Base-by-base conservation (phyloP, 2,113 vertebrate species). In the Phoxinus phoxinus region DNA sequence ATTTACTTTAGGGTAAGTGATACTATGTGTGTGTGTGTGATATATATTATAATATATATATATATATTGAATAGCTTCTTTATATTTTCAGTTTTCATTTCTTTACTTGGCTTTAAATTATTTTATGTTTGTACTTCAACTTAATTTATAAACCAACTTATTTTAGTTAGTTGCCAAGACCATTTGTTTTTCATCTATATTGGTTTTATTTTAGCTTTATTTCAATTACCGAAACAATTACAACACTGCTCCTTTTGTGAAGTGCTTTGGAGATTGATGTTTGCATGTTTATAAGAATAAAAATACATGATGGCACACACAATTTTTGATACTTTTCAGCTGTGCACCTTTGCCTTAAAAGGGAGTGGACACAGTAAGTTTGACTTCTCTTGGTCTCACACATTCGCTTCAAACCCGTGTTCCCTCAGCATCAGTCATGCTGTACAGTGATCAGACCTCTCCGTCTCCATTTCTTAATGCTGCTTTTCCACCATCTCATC, bases 401-500 rank as follows among this genome's bases (percentile, higher is more conserved):
- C 11, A 12, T 2, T 63, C 2, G 10, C 61, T 17, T 56, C 61
- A 30, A 2, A 65, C 12, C 59, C 4, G 5, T 2, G 65, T 35
- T 35, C 17, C 65, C 13, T 65, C 25, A 7, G 25, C 13, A 10
- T 69, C 63, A 65, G 27, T 32, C 63, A 32, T 15, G 61, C 61
- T 63, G 30, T 63, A 63, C 61, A 2, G 61, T 63, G 61, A 63
- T 32, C 63, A 3, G 27, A 65, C 25, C 61, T 63, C 13, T 65
- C 30, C 15, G 0, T 35, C 30, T 35, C 51, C 44, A 35, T 74
- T 81, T 48, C 17, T 30, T 61, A 23, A 9, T 35, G 69, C 35
- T 81, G 80, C 23, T 81, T 86, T 81, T n/a, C 56, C 11, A 21
- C 10, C 53, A 15, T 11, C 51, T 37, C 30, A 63, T 86, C 59